These are phyloP conservation scores for Erythrolamprus reginae DNA, from an alignment of 2,113 vertebrate species.

Conservation along the genomic window DNA sequence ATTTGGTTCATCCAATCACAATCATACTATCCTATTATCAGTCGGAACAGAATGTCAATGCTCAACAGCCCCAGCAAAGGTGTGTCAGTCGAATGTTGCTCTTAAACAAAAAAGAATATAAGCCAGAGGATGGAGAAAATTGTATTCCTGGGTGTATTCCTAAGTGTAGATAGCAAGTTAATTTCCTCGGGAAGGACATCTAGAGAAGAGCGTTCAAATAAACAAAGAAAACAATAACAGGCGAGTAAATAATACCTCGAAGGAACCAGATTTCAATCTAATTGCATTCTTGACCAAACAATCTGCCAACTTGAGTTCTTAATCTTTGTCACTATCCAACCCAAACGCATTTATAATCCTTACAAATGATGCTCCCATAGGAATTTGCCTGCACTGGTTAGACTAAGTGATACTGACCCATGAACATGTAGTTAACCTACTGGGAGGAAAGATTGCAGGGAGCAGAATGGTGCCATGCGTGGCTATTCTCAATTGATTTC, in stretches of 20 bases:
- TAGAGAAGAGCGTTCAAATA: neutral
- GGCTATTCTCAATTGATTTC: neutral
- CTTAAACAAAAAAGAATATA: neutral
- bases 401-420: neutral
- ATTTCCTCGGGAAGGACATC: neutral
- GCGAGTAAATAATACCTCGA: neutral
- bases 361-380: neutral
- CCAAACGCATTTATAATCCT: neutral
- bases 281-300: neutral
- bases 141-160: neutral
- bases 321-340: neutral
- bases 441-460: neutral
- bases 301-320: neutral
- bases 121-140: neutral
- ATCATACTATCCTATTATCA: no score
- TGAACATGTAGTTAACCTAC: neutral
- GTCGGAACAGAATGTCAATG: no score
- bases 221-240: neutral
- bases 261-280: neutral
- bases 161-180: neutral
- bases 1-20: no score
- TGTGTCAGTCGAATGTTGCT: no score
- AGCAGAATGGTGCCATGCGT: neutral
- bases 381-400: neutral
- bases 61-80: no score